Conservation (phyloP, 2,888 invertebrate species). For the Drosophila incognita region DNA sequence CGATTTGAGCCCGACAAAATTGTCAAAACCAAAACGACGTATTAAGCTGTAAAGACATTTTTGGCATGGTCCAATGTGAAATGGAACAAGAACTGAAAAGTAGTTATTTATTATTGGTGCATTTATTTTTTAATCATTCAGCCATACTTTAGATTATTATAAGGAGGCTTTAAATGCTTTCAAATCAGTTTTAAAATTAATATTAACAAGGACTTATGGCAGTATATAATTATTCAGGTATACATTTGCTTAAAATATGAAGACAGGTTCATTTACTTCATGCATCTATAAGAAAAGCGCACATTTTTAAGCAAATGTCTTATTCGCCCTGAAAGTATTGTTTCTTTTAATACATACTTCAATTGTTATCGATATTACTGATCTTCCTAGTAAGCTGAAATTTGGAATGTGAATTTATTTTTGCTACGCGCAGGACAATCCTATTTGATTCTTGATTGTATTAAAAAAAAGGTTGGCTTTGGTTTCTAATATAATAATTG, state of each 20-base stretch:
- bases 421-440: not conserved
- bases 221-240: not conserved
- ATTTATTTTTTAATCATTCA: not conserved
- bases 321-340: not conserved
- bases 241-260: too few species aligned
- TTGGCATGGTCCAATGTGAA: not conserved
- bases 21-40: conserved; percentile 24
- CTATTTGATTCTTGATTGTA: not conserved
- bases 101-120: not conserved
- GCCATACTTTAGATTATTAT: not conserved
- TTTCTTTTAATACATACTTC: not conserved
- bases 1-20: conserved; percentile 47
- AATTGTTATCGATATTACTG: not conserved
- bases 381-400: not conserved
- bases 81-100: not conserved
- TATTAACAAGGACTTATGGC: not conserved
- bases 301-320: not conserved
- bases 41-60: conserved; percentile 13
- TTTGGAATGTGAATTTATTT: not conserved
- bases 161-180: not conserved
- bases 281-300: not conserved
- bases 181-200: not conserved
- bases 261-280: not conserved
- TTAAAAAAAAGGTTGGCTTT: not conserved
- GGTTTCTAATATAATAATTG: not conserved